Evolutionary conservation across 2,888 invertebrate species (phyloP).

Genomic region (Drosophila mayaguana): DNA sequence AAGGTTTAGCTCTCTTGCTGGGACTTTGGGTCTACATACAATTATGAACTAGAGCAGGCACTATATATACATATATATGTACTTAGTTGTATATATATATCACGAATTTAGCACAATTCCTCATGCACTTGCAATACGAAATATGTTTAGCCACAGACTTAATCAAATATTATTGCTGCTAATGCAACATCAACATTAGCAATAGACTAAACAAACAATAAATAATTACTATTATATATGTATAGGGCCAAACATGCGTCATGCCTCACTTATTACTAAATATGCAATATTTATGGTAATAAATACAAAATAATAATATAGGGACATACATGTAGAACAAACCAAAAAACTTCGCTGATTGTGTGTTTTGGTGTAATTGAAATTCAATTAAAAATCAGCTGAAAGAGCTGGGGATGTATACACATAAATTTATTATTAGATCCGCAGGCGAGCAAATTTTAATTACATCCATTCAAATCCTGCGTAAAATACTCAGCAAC

Average conservation of each 20-base stretch:
- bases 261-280: slow-evolving; percentile 38
- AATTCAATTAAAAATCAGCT: slow-evolving; percentile 54
- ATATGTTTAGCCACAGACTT: slow-evolving; percentile 48
- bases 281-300: neutral
- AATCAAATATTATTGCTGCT: slow-evolving; percentile 52
- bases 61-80: slow-evolving; percentile 5
- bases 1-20: slow-evolving; percentile 78
- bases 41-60: slow-evolving; percentile 35
- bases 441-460: slow-evolving; percentile 64
- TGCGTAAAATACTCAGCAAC: slow-evolving; percentile 34
- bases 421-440: slow-evolving; percentile 61
- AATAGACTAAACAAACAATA: slow-evolving; percentile 24
- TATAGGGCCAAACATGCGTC: slow-evolving; percentile 59
- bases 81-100: neutral
- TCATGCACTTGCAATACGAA: slow-evolving; percentile 63
- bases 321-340: neutral
- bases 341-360: slow-evolving; percentile 22
- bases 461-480: slow-evolving; percentile 68
- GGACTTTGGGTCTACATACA: slow-evolving; percentile 28
- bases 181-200: slow-evolving; percentile 45
- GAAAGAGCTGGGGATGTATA: slow-evolving; percentile 23
- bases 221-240: slow-evolving; percentile 25
- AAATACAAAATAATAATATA: slow-evolving; percentile 1
- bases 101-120: slow-evolving; percentile 51
- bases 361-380: slow-evolving; percentile 41